Evolutionary conservation across 2,888 invertebrate species (phyloP), one percentile per base, ranked within the genome.

Genomic region (Sarcophaga subvicina): DNA sequence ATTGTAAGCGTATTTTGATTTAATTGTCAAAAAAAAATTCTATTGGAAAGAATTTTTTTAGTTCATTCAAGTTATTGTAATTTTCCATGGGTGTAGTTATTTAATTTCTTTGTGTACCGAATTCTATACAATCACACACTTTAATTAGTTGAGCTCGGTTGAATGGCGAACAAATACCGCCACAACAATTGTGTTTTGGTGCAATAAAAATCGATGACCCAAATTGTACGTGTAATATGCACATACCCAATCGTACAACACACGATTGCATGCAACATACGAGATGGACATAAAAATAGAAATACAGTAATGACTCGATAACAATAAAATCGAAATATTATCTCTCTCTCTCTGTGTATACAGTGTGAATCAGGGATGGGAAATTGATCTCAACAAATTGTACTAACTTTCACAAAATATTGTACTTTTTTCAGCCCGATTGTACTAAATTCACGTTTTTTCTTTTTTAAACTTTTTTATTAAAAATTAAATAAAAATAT

Each of bases 171-270:
- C 63, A 79, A 72, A 79, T 64, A 25, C 17, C 45, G 75, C 69
- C 69, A 70, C 62, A 81, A 70, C 75, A 63, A 83, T 83, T 69
- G 83, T 72, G 60, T 78, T 70, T 71, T 66, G 27, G 77, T 63
- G 67, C 67, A 79, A 78, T 71, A 71, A 84, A 83, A 84, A 80
- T 80, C 79, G 79, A 75, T 84, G 80, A 71, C 83, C 83, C 64
- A 76, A 84, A 71, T 80, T 81, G 62, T 63, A 70, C 37, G 54
- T 37, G 54, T 37, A 27, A 20, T 71, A 64, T 62, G n/a, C 25
- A 60, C 25, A 20, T 47, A 20, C 2, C 47, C 22, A 20, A 45
- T 4, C 47, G 47, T 20, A 49, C 69, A 47, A 14, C 17, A 54
- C 17, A 54, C 54, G 54, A 54, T 17, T 14, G 54, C 17, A 54